Conservation (phyloP, 2,113 vertebrate genomes). For the Tautogolabrus adspersus region DNA sequence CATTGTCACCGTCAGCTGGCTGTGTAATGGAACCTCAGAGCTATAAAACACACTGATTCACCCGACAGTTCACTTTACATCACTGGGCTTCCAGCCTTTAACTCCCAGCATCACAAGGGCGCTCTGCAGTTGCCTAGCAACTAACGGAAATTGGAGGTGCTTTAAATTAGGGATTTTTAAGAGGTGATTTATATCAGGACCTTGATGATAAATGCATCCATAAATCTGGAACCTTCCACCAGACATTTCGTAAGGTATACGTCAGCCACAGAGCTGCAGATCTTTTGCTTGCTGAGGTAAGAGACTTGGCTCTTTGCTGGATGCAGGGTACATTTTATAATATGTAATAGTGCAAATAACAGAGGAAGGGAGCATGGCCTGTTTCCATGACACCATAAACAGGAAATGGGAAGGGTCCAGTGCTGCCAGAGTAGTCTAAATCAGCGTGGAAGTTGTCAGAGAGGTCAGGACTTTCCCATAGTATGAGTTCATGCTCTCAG, state of each 20-base stretch:
- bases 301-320: neutral
- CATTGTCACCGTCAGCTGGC: conserved; percentile 68
- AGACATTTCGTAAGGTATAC: conserved; percentile 30
- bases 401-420: conserved; percentile 73
- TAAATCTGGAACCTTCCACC: conserved; percentile 47
- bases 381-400: conserved; percentile 76
- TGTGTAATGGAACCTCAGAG: conserved; percentile 67
- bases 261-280: conserved; percentile 25
- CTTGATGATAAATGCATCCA: conserved; percentile 64
- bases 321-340: conserved; percentile 49
- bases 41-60: conserved; percentile 69
- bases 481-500: conserved; percentile 5
- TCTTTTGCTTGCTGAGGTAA: conserved; percentile 1
- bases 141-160: conserved; percentile 76
- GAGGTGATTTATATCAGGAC: conserved; percentile 62
- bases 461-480: conserved; percentile 76
- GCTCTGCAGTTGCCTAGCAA: conserved; percentile 81
- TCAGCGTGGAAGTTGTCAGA: conserved; percentile 35
- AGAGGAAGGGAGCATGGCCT: conserved; percentile 42
- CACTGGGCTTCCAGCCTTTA: conserved; percentile 63
- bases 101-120: conserved; percentile 64
- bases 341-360: conserved; percentile 46
- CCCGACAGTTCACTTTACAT: conserved; percentile 63
- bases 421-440: conserved; percentile 46
- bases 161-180: conserved; percentile 74